Evolutionary conservation across 2,888 invertebrate species (phyloP), one percentile per base, ranked within the genome.

Genomic region (Punctoribates punctum): DNA sequence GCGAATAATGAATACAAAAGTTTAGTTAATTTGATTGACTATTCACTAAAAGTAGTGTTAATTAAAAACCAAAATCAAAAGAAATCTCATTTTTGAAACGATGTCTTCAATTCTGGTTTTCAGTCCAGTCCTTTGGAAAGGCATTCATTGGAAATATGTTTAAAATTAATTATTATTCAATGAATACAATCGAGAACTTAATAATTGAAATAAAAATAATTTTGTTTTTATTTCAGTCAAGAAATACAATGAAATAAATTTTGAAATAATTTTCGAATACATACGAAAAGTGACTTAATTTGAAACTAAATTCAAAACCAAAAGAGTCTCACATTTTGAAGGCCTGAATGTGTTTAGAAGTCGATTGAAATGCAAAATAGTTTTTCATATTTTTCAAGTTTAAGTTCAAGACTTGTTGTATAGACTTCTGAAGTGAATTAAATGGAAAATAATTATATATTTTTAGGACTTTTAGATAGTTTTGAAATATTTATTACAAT

Each of bases 81-180:
- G 42, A 1, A 42, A 13, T 42, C 8, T 42, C 42, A 9, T 42
- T 11, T 5, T 42, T 42, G 42, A 42, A n/a, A 51, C 51, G n/a
- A 51, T 51, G n/a, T n/a, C 51, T n/a, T 20, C n/a, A 51, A 51
- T n/a, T 20, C n/a, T n/a, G 51, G 20, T 42, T 9, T 42, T 42
- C 42, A 42, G 11, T 42, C 4, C 42, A 42, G 11, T 9, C 11
- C 1, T 5, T 42, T 42, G 1, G 5, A n/a, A 20, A 20, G 20
- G 5, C n/a, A n/a, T 51, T 20, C n/a, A 51, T 51, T 51, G 9
- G n/a, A 51, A 20, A 51, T 51, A 51, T n/a, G 51, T 6, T 51
- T n/a, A 20, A 20, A 51, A 51, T 51, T 51, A 51, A 51, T 20
- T 51, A 51, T 51, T n/a, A 51, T 51, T 51, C 51, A n/a, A 51